Evolutionary conservation across 2,888 invertebrate genomes (phyloP), one percentile per base, ranked within the genome.

Genomic region (Seladonia tumulorum): DNA sequence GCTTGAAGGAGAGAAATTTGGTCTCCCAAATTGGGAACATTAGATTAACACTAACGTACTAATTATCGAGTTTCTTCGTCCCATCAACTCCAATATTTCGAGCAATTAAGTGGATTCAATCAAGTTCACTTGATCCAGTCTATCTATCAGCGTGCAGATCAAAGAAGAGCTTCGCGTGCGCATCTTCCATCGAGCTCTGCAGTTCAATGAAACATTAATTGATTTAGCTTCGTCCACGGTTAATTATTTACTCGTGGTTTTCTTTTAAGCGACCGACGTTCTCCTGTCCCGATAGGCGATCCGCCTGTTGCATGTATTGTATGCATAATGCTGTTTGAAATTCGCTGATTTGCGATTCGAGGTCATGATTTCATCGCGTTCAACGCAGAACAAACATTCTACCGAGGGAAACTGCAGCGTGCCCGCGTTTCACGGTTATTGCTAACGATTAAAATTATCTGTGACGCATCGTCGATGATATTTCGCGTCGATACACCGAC

Each of bases 371-470:
- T 83, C 60, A 80, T 63, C 77, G 79, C 66, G 7, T 45, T 22
- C 14, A n/a, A n/a, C 39, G 63, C 16, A 7, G 45, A 25, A 53
- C 74, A 76, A 70, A 75, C 74, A 35, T 57, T 75, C 73, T 39
- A 68, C 66, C 25, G 25, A 68, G 49, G 66, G 76, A 76, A 85
- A 86, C 35, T 73, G 79, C 76, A 60, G 57, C 79, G n/a, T 35
- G 76, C 75, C 68, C 76, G 77, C 71, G 71, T 81, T 78, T 76
- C 57, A 68, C 60, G 68, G 68, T 60, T 60, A 79, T 81, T 86
- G 60, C 66, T 14, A 74, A 84, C 72, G 60, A 81, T 79, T 86
- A 84, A 79, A 86, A 86, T 85, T 78, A 85, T 81, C 86, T 60
- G 78, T 84, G 86, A 86, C 85, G 86, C 7, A 22, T 29, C 57